Percentiles rank a stretch among this genome's conserved stretches.
phyloP scores from a whole-genome alignment of 1,140 invertebrate species.

The Drosophila kikkawai region DNA sequence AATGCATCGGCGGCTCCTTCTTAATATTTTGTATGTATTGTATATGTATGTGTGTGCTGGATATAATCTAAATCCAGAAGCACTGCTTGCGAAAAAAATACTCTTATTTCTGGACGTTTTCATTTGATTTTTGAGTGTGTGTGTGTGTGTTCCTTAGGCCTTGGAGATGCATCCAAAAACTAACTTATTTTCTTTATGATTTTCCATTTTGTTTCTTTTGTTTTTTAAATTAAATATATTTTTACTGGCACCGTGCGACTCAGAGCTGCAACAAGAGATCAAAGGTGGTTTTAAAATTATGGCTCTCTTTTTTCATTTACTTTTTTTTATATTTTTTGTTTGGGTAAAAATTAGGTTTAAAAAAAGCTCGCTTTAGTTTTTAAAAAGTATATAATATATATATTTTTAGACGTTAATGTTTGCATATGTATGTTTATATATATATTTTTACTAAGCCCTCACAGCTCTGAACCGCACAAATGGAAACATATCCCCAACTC shows the following conservation, averaged over 20 bases:
- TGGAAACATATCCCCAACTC: conserved; percentile 21
- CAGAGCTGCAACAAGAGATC: conserved; percentile 9
- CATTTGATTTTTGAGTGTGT: conserved; percentile 39
- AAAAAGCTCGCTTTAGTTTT: conserved; percentile 38
- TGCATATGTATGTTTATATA: conserved; percentile 1
- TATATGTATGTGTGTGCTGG: conserved; percentile 9
- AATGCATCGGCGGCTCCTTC: conserved; percentile 34
- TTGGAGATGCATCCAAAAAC: neutral
- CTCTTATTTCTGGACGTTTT: conserved; percentile 46
- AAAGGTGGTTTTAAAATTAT: conserved; percentile 6
- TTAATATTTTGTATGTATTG: neutral
- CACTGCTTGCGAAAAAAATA: conserved; percentile 34
- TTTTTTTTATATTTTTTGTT: neutral
- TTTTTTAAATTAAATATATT: conserved; percentile 11
- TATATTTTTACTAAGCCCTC: conserved; percentile 12
- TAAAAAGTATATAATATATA: conserved; percentile 17
- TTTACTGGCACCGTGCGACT: conserved; percentile 4
- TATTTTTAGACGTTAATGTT: conserved; percentile 11
- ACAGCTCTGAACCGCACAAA: conserved; percentile 23
- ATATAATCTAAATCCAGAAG: conserved; percentile 16
- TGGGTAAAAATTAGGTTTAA: conserved; percentile 13
- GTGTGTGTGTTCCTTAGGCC: neutral
- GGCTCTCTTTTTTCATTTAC: neutral
- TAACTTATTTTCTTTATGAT: conserved; percentile 19
- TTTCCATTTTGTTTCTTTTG: neutral